Base-by-base conservation (phyloP, 1,140 invertebrate genomes). In the Antheraea pernyi region DNA sequence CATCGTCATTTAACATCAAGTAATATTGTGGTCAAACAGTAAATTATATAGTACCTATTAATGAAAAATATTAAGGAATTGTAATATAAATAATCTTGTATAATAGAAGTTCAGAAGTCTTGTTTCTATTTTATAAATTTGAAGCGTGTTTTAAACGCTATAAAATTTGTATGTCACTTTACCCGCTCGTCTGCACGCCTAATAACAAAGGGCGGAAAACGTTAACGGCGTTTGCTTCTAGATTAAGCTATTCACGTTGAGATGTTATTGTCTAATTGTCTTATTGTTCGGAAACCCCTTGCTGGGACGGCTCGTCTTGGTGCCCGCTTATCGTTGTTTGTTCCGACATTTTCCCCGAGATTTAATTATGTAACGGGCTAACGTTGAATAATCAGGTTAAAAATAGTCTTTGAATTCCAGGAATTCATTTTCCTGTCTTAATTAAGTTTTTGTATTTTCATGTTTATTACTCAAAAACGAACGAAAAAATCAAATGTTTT, bases 211-310 rank as follows among this genome's bases (percentile, higher is more conserved):
- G 71, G 72, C 58, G 69, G 72, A 71, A 79, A 78, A 86, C 82
- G 84, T 83, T 80, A 86, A 83, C 80, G 83, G 75, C 76, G 74
- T 85, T 84, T 82, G 77, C 78, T 80, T 77, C 72, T 78, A 86
- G 84, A 88, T 88, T 82, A 85, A 86, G 84, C 81, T 75, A 86
- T 88, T 86, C 84, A 78, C 70, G 74, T 76, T 73, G 72, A 73
- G 75, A 66, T 67, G 69, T 84, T 81, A 84, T 84, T 88, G 82
- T 88, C 79, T 85, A 88, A 86, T 88, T 86, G 84, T 82, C 80
- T 78, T 73, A 83, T 86, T 88, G 84, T 88, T 83, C 73, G 75
- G 69, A 73, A 69, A 68, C 53, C 67, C 71, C 72, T 53, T 53
- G 46, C 16, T 1, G 11, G 16, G 46, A 53, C 46, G 19, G 19